Evolutionary conservation across 2,888 invertebrate genomes (phyloP).

Genomic region (Harpalus rufipes): DNA sequence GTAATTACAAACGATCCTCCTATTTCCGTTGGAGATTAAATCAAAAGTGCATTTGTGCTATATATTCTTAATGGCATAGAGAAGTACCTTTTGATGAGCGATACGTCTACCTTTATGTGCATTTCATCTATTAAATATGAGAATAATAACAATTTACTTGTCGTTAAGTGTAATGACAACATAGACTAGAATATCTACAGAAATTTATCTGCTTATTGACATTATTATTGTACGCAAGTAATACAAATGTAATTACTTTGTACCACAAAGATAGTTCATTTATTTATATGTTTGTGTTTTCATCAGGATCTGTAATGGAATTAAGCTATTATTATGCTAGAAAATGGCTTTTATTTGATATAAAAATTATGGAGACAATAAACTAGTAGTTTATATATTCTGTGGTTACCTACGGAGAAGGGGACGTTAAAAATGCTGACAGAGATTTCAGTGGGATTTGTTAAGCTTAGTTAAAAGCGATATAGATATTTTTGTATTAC

Average conservation of each 20-base stretch:
- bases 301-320: background rate
- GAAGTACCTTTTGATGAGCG: conserved; percentile 39
- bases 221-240: conserved; percentile 15
- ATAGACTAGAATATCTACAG: conserved; percentile 5
- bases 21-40: conserved; percentile 20
- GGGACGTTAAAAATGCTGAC: too few species aligned
- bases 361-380: background rate
- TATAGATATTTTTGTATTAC: too few species aligned
- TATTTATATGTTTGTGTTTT: background rate
- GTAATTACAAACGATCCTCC: conserved; percentile 18
- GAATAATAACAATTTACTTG: conserved; percentile 52
- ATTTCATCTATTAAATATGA: conserved; percentile 52
- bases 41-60: conserved; percentile 41
- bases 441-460: too few species aligned
- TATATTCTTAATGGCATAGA: conserved; percentile 23
- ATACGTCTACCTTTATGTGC: conserved; percentile 26
- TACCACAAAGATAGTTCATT: background rate
- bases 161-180: conserved; percentile 47
- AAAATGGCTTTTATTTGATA: background rate
- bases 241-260: conserved; percentile 22
- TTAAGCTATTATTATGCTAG: background rate
- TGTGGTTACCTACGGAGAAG: background rate
- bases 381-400: background rate
- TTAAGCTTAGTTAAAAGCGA: too few species aligned
- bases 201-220: conserved; percentile 47